Conservation (phyloP, 2,797 vertebrate genomes). For the Danio jaintianensis region DNA sequence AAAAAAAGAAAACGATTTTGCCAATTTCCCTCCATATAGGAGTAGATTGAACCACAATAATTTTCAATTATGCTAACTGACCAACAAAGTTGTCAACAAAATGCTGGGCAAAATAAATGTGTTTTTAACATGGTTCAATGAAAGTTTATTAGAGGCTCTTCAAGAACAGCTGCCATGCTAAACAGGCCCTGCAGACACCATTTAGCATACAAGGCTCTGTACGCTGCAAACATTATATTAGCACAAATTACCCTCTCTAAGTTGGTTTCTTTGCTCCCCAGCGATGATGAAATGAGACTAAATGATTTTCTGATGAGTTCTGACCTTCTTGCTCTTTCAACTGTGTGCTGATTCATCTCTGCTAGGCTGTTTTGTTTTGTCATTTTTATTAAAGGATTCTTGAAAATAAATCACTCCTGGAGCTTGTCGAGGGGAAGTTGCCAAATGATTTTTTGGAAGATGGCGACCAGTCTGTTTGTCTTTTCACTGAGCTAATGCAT, state of each 20-base stretch:
- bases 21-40: neutral
- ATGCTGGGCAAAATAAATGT: neutral
- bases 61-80: too few species aligned
- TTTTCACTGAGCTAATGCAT: slow-evolving; percentile 33
- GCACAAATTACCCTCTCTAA: slow-evolving; percentile 37
- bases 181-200: slow-evolving; percentile 16
- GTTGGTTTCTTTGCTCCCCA: slow-evolving; percentile 28
- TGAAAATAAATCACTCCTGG: slow-evolving; percentile 41
- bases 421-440: slow-evolving; percentile 12
- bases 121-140: neutral
- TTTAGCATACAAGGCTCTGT: slow-evolving; percentile 21
- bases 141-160: slow-evolving; percentile 29
- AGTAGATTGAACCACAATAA: too few species aligned
- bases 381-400: slow-evolving; percentile 55
- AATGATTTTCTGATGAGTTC: slow-evolving; percentile 49
- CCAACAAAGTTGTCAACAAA: neutral
- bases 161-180: slow-evolving; percentile 14
- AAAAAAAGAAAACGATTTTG: too few species aligned
- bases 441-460: slow-evolving; percentile 37
- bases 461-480: slow-evolving; percentile 1
- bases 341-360: slow-evolving; percentile 35
- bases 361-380: slow-evolving; percentile 41
- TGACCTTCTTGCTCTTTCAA: slow-evolving; percentile 36
- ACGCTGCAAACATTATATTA: slow-evolving; percentile 32
- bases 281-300: slow-evolving; percentile 45